Evolutionary conservation across 2,888 invertebrate genomes (phyloP).

Genomic region (Dyspetes luteomarginatus): DNA sequence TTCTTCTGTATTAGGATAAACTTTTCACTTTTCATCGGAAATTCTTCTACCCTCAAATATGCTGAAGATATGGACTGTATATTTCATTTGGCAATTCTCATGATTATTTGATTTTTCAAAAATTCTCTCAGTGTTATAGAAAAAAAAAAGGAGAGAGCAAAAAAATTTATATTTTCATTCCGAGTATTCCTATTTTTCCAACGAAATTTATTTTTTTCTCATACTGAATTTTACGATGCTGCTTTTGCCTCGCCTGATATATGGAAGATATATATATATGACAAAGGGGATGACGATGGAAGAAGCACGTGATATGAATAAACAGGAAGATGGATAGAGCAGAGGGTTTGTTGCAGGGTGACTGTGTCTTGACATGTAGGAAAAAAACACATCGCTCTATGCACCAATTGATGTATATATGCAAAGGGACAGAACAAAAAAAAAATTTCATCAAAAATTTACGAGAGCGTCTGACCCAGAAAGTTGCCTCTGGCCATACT

Average conservation of each 20-base stretch:
- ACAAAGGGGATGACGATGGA: neutral
- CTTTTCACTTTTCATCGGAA: slow-evolving; percentile 52
- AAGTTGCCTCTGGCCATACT: slow-evolving; percentile 13
- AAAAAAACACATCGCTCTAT: neutral
- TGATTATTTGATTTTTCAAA: slow-evolving; percentile 9
- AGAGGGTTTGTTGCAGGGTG: slow-evolving; percentile 2
- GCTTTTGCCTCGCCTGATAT: neutral
- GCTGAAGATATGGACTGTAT: slow-evolving; percentile 12
- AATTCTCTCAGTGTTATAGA: neutral
- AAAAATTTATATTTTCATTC: neutral
- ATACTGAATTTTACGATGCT: neutral
- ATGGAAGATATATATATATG: neutral
- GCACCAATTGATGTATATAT: neutral
- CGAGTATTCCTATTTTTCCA: neutral
- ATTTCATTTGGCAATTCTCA: slow-evolving; percentile 32
- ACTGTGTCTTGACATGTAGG: neutral
- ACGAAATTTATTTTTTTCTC: neutral
- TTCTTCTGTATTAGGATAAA: slow-evolving; percentile 31
- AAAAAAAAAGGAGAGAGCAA: neutral
- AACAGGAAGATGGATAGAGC: neutral
- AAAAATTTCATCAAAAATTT: slow-evolving; percentile 57
- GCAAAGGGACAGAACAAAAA: slow-evolving; percentile 27
- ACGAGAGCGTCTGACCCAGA: slow-evolving; percentile 54
- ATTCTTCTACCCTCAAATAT: slow-evolving; percentile 23
- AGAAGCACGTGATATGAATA: slow-evolving; percentile 13